Evolutionary conservation across 2,888 invertebrate species (phyloP), one percentile per base, ranked within the genome.

Genomic region (Chydorus sphaericus): DNA sequence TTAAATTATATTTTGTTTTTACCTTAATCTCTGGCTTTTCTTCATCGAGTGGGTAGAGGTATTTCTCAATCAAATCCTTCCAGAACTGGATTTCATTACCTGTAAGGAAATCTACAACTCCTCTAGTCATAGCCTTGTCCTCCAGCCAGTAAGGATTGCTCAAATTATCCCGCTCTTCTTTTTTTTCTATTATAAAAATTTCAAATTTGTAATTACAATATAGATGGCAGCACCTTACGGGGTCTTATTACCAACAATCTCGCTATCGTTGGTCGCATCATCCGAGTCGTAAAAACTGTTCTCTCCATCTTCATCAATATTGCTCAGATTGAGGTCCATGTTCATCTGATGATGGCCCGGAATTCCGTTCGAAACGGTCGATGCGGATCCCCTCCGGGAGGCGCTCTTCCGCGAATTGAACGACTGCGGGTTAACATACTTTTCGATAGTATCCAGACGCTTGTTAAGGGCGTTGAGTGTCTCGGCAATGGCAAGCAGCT

Each of bases 31-130:
- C 62, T 16, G 61, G 59, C 18, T 61, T 59, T 57, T 75, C 69
- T 39, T 68, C 66, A 14, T 66, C 65, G 28, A 75, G 61, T 1
- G 76, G 76, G 44, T 69, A 63, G 6, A 76, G 65, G 61, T 76
- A 72, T 61, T 72, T 71, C 30, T 70, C 68, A 57, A 77, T 74
- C 56, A 77, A 64, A 48, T 70, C 69, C 48, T 63, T 61, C 75
- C 75, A 77, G 65, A 77, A 77, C 16, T 63, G 60, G 1, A 60
- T 62, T 62, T 77, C 75, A 7, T 57, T 65, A 28, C 69, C 69
- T 0, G 65, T 59, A 8, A 77, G 62, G 53, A 67, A 67, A 49
- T 70, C 70, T 2, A 69, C 63, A 33, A 70, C 68, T 1, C 72
- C 71, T 29, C 66, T 63, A 30, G 62, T 63, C 14, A 74, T 60